These are phyloP conservation scores for Bibio marci DNA, from an alignment of 2,888 invertebrate species.

Conservation along the genomic window DNA sequence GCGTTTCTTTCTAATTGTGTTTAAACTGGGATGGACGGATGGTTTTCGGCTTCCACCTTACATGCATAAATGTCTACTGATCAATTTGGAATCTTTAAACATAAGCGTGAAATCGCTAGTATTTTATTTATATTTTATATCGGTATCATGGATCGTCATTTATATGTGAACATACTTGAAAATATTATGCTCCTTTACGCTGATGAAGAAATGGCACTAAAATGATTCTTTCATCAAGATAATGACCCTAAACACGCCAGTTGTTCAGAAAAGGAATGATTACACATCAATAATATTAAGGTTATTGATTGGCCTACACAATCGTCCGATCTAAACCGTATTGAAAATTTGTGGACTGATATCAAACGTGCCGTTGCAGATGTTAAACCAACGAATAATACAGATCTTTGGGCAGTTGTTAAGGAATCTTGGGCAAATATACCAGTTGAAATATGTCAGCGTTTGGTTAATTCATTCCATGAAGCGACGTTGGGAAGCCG, in stretches of 20 bases:
- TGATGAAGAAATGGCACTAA: conserved; percentile 9
- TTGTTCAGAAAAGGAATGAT: conserved; percentile 8
- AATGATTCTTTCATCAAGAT: conserved; percentile 11
- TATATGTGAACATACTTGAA: conserved; percentile 10
- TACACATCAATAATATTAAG: conserved; percentile 6
- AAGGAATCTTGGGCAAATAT: conserved; percentile 1
- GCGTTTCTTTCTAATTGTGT: no score
- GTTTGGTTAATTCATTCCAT: conserved; percentile 3
- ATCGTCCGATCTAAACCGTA: conserved; percentile 10
- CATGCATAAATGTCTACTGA: no score
- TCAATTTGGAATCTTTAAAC: no score
- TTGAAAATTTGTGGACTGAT: conserved; percentile 9
- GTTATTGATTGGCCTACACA: conserved; percentile 10
- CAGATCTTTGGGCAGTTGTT: neutral
- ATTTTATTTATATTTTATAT: no score
- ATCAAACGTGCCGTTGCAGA: conserved; percentile 1
- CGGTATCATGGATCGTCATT: conserved; percentile 9
- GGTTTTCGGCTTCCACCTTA: no score
- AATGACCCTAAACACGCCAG: conserved; percentile 10
- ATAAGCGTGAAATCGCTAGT: no score
- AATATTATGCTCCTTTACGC: conserved; percentile 10
- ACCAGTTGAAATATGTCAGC: neutral
- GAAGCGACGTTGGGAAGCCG: conserved; percentile 1
- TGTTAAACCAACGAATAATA: conserved; percentile 1
- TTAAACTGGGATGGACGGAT: no score